Evolutionary conservation across 2,113 vertebrate genomes (phyloP), one percentile per base, ranked within the genome.

Genomic region (Ochotona curzoniae): DNA sequence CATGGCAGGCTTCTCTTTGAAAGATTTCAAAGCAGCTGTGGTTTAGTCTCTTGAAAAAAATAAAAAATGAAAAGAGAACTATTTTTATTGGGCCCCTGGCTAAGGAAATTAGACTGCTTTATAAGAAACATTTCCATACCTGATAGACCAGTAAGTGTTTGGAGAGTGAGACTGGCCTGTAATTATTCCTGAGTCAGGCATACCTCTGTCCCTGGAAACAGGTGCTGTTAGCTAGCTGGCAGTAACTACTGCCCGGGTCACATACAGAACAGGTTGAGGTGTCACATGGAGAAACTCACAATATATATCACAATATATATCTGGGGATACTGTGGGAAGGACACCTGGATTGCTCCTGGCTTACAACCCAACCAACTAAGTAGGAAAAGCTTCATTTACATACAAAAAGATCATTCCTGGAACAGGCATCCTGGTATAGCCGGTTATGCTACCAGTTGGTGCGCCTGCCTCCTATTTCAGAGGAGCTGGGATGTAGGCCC

Each of bases 91-190:
- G 32, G 44, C 10, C 20, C 15, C 78, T 30, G 26, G 26, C 79
- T 82, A 78, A 89, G 64, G 93, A 83, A 93, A 23, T 66, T 78
- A 95, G 67, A 60, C 47, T 49, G 88, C 78, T 85, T 90, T 49
- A 49, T 20, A 54, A 86, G 30, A 89, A 79, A 14, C 47, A 75
- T 70, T 75, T 95, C 47, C 64, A 35, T 75, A 47, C 10, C 5
- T 71, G 8, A 84, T n/a, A 86, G 26, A 79, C 76, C 73, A 91
- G 79, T 9, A 35, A 60, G 74, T 23, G 26, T 74, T 69, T 57
- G 5, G 10, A 95, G n/a, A 57, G 63, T 25, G 17, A 87, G 17
- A 61, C 0, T 38, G 57, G 12, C 44, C 69, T 47, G 47, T 73
- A 81, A 71, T 73, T 80, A 87, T 15, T 63, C 76, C 73, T 81